These are phyloP conservation scores for Trimorus sp. DNA, from an alignment of 2,888 invertebrate species.

Conservation along the genomic window DNA sequence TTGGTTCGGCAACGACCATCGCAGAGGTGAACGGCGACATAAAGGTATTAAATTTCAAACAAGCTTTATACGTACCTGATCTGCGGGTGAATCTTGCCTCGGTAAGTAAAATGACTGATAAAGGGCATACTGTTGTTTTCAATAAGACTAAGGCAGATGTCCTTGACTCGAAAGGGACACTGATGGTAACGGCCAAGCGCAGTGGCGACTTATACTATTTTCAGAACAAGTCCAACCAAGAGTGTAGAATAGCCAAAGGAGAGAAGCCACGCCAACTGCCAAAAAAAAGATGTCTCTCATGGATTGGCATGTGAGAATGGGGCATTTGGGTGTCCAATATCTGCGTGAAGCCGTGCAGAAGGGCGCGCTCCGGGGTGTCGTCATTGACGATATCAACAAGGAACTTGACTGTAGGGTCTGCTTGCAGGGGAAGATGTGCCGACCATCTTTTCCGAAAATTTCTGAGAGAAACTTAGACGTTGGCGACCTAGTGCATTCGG, in stretches of 20 bases:
- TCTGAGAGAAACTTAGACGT: constrained; percentile 7
- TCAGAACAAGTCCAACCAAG: neutral
- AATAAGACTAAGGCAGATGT: constrained; percentile 10
- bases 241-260: neutral
- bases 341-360: neutral
- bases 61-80: constrained; percentile 15
- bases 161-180: constrained; percentile 1
- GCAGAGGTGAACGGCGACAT: neutral
- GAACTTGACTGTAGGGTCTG: constrained; percentile 6
- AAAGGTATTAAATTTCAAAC: neutral
- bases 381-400: constrained; percentile 7
- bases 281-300: neutral
- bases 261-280: neutral
- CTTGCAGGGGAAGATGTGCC: constrained; percentile 13
- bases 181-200: constrained; percentile 31
- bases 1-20: neutral
- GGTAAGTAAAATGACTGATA: constrained; percentile 34
- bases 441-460: constrained; percentile 2
- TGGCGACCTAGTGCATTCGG: constrained; percentile 42
- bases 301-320: constrained; percentile 6
- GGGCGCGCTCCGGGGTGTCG: neutral
- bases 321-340: neutral
- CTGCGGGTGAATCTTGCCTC: constrained; percentile 25
- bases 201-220: constrained; percentile 1
- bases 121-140: constrained; percentile 47